A percentile compares a stretch with the other conserved stretches of the same genome.
phyloP scores from a whole-genome alignment of 1,140 invertebrate species.

The Leptonema lineaticorne region DNA sequence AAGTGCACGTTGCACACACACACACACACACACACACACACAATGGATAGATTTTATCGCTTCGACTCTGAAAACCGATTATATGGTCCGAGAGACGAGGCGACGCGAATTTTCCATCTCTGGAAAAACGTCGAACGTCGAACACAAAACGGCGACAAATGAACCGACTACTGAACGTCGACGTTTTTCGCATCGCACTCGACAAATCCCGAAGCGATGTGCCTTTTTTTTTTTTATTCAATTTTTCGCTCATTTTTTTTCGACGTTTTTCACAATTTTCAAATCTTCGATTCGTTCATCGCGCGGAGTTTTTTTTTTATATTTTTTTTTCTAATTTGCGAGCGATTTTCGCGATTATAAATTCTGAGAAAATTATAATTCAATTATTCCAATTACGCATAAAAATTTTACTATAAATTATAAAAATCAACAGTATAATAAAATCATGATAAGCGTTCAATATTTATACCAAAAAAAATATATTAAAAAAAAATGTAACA shows the following conservation, averaged over 20 bases:
- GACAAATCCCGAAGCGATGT: constrained; percentile 17
- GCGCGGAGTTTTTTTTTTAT: no score
- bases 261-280: neutral
- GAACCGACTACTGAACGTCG: constrained; percentile 6
- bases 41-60: neutral
- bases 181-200: constrained; percentile 6
- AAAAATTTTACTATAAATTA: no score
- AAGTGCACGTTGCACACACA: neutral
- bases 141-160: constrained; percentile 9
- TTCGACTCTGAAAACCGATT: neutral
- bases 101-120: constrained; percentile 2
- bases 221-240: neutral
- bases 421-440: no score
- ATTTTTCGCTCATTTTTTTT: constrained; percentile 16
- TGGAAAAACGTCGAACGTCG: constrained; percentile 17
- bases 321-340: no score
- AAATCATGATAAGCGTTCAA: no score
- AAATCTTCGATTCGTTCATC: no score
- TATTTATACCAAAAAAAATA: no score
- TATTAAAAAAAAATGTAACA: no score
- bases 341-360: no score
- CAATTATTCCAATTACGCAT: no score
- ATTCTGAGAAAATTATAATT: no score
- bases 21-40: no score
- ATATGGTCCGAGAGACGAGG: neutral